Evolutionary conservation across 2,797 vertebrate genomes (phyloP).

Genomic region (Pangasius macronema): DNA sequence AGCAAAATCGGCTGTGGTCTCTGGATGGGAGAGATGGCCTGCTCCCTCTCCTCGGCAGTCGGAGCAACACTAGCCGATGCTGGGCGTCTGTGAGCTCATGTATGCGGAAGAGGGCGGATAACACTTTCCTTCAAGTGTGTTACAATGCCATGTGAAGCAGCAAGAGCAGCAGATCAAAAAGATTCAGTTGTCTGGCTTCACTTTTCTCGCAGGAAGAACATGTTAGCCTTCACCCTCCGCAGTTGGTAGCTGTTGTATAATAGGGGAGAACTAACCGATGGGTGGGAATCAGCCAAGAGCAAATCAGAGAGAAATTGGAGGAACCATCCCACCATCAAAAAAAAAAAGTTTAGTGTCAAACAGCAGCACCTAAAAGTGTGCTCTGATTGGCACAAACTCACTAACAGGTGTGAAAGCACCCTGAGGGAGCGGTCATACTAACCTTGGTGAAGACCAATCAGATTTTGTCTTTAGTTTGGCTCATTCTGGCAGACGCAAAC

Average conservation of each 20-base stretch:
- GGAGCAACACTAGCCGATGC: background rate
- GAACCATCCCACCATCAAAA: no score
- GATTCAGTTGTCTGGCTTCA: background rate
- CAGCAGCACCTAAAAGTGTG: background rate
- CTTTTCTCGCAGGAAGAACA: background rate
- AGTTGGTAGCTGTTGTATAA: background rate
- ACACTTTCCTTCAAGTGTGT: background rate
- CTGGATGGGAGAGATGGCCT: background rate
- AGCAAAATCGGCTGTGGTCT: background rate
- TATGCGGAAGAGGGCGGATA: background rate
- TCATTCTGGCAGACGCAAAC: background rate
- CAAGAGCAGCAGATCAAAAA: background rate
- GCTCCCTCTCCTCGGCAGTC: background rate
- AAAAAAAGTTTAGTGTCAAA: background rate
- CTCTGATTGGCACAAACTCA: background rate
- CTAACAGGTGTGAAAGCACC: background rate
- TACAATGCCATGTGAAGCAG: background rate
- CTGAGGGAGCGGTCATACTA: background rate
- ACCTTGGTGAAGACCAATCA: background rate
- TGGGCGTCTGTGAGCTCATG: background rate
- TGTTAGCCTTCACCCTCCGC: background rate
- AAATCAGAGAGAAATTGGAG: background rate
- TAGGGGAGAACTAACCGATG: background rate
- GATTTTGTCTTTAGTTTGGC: background rate
- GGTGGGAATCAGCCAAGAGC: background rate